These are phyloP conservation scores for Wasmannia auropunctata DNA, from an alignment of 1,140 invertebrate species.

Conservation along the genomic window DNA sequence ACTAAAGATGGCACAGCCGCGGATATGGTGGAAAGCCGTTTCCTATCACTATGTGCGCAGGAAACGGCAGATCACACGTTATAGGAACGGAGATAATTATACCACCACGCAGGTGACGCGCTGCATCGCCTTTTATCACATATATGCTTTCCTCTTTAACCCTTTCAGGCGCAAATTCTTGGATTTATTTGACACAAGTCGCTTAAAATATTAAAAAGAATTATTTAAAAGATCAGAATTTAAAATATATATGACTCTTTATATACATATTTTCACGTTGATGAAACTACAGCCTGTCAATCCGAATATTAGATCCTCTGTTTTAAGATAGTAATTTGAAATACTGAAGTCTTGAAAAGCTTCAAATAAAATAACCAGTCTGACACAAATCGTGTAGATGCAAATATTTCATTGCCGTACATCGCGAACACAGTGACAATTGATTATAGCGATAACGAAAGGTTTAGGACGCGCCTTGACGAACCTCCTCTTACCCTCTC, in stretches of 20 bases:
- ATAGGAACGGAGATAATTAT: conserved; percentile 93
- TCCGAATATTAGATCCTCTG: neutral
- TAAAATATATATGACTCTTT: neutral
- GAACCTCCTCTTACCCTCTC: neutral
- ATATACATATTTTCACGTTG: neutral
- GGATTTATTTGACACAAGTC: neutral
- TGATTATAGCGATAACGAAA: conserved; percentile 17
- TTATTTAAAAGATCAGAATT: neutral
- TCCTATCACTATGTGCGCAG: conserved; percentile 94
- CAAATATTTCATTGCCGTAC: conserved; percentile 15
- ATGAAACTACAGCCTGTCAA: neutral
- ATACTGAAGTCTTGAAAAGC: neutral
- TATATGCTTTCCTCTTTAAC: neutral
- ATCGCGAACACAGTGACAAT: neutral
- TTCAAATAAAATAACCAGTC: neutral
- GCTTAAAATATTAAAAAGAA: neutral
- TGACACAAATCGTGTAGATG: conserved; percentile 17
- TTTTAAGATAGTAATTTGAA: neutral
- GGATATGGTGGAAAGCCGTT: conserved; percentile 96
- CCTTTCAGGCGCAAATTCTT: neutral
- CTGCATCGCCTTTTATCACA: neutral
- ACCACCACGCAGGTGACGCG: conserved; percentile 91
- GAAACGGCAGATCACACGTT: conserved; percentile 91
- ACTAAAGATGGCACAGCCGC: conserved; percentile 90
- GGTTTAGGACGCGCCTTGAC: neutral